Evolutionary conservation across 2,797 vertebrate genomes (phyloP).

Genomic region (Girardinus metallicus): DNA sequence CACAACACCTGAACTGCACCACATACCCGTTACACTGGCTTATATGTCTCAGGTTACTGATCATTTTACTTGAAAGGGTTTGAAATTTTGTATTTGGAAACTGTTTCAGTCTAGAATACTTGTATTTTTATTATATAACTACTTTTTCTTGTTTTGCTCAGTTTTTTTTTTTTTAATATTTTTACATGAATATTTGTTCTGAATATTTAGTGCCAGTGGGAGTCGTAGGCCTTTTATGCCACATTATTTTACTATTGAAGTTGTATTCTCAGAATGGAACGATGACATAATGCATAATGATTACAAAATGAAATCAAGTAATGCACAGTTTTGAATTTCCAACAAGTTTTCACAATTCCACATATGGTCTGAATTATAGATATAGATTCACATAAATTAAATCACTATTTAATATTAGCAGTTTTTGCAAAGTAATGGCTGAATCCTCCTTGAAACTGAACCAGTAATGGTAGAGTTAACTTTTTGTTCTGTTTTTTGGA

Average conservation of each 20-base stretch:
- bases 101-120: neutral
- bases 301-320: too few species aligned
- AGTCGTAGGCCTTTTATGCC: neutral
- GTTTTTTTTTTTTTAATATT: too few species aligned
- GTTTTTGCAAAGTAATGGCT: too few species aligned
- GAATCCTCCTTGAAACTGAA: too few species aligned
- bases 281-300: neutral
- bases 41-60: neutral
- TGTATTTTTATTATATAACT: neutral
- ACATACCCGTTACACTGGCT: neutral
- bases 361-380: too few species aligned
- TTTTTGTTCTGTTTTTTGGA: too few species aligned
- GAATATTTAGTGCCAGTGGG: neutral
- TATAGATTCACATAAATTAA: too few species aligned
- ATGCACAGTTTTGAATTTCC: too few species aligned
- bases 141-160: neutral
- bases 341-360: too few species aligned
- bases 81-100: neutral
- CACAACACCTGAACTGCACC: neutral
- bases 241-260: neutral
- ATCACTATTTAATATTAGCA: too few species aligned
- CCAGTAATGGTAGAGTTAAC: too few species aligned
- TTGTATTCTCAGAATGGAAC: neutral
- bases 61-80: neutral
- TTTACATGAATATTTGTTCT: neutral